Conservation (phyloP, 1,140 invertebrate genomes). For the Bombus cullumanus region DNA sequence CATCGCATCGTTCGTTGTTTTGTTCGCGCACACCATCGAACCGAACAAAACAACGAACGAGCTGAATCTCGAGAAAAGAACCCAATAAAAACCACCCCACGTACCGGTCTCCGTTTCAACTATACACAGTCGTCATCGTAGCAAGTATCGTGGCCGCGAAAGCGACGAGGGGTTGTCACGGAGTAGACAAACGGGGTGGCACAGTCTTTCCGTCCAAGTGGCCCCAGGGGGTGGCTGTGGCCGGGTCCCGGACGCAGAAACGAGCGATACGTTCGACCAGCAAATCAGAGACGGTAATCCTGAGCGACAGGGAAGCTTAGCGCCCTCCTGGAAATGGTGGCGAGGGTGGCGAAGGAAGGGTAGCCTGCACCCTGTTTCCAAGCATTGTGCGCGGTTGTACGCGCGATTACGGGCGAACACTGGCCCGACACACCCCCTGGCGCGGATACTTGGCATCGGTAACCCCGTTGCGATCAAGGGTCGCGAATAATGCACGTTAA, state of each 20-base stretch:
- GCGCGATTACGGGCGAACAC: constrained; percentile 28
- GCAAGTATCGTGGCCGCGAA: neutral
- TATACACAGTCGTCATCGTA: constrained; percentile 1
- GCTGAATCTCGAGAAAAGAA: neutral
- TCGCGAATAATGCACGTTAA: constrained; percentile 72
- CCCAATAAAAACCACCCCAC: neutral
- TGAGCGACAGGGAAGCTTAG: constrained; percentile 75
- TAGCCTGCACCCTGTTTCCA: neutral
- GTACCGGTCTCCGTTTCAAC: neutral
- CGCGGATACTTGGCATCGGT: constrained; percentile 54
- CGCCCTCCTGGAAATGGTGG: constrained; percentile 64
- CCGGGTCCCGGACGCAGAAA: constrained; percentile 52
- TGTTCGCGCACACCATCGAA: too few relatives aligned
- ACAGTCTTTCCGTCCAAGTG: constrained; percentile 29
- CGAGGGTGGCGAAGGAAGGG: constrained; percentile 36
- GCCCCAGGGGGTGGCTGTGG: constrained; percentile 39
- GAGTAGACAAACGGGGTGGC: neutral
- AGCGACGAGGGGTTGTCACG: neutral
- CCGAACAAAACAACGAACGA: constrained; percentile 5
- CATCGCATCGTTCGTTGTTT: too few relatives aligned
- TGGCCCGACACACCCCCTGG: constrained; percentile 10
- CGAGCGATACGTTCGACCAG: constrained; percentile 60
- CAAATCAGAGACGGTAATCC: constrained; percentile 73
- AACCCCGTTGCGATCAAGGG: constrained; percentile 57
- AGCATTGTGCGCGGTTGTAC: constrained; percentile 56